Percentiles rank a stretch among this genome's conserved stretches.
phyloP scores from a whole-genome alignment of 2,113 vertebrate genomes.

The Scomber colias region DNA sequence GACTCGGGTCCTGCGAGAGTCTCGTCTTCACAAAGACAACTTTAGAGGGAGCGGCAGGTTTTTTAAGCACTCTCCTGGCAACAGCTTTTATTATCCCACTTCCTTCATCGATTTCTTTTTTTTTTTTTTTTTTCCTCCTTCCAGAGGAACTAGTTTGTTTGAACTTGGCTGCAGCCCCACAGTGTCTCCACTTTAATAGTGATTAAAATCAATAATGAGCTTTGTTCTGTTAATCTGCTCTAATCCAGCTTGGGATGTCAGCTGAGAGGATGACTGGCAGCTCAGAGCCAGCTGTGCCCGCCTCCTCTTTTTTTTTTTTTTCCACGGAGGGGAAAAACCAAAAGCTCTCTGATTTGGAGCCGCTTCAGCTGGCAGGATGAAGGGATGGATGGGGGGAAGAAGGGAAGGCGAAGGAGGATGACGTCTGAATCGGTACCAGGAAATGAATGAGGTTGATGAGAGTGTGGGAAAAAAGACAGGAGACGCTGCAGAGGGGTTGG shows the following conservation, averaged over 20 bases:
- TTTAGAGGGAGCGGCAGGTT: slow-evolving; percentile 33
- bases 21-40: slow-evolving; percentile 24
- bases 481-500: slow-evolving; percentile 4
- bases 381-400: slow-evolving; percentile 20
- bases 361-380: slow-evolving; percentile 39
- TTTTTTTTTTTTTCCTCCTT: not conserved
- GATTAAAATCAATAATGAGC: slow-evolving; percentile 75
- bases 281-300: not conserved
- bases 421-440: slow-evolving; percentile 28
- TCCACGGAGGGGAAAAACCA: slow-evolving; percentile 4
- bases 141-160: slow-evolving; percentile 48
- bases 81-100: slow-evolving; percentile 40
- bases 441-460: slow-evolving; percentile 19
- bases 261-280: slow-evolving; percentile 47
- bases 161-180: slow-evolving; percentile 42
- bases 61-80: slow-evolving; percentile 51
- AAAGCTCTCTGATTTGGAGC: slow-evolving; percentile 7
- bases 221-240: slow-evolving; percentile 70
- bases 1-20: slow-evolving; percentile 50
- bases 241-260: slow-evolving; percentile 53
- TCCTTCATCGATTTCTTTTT: slow-evolving; percentile 45
- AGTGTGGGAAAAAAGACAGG: slow-evolving; percentile 37
- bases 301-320: not conserved
- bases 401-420: slow-evolving; percentile 2
- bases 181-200: slow-evolving; percentile 60